Evolutionary conservation across 2,888 invertebrate genomes (phyloP), one percentile per base, ranked within the genome.

Genomic region (Drosophila austrosaltans): DNA sequence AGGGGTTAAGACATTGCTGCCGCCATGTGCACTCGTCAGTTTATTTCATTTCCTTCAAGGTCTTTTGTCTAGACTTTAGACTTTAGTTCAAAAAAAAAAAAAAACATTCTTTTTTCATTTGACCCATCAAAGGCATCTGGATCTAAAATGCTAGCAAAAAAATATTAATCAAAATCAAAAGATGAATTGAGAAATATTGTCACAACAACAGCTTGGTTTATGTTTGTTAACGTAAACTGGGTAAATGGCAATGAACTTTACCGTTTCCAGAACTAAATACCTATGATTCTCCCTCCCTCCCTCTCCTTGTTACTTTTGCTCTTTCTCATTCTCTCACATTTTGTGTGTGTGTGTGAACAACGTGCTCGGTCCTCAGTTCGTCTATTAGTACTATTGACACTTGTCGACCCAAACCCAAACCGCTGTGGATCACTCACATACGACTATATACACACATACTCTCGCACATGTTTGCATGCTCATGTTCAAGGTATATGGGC

Each of bases 371-470:
- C 71, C 75, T 69, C 75, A 68, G 73, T 61, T 75, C 81, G 76
- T 75, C 88, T 83, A 90, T 89, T 90, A 89, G 87, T 89, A 89
- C 89, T 90, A 90, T 90, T 90, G 89, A 90, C 90, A 90, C 89
- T 90, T 90, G 82, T 79, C 85, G 87, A 85, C 89, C 78, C 78
- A 75, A 72, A 57, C 75, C 53, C 54, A 40, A 58, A 58, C 59
- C 66, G 63, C 74, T 57, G 69, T 81, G 86, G 81, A 82, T 87
- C 88, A 81, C 67, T 78, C 88, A 69, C 72, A 75, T 57, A 59
- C 69, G 72, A 65, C 54, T 54, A 63, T 66, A 25, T 59, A 44
- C 42, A 56, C 60, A 61, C 60, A 36, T 42, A 61, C 53, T 44
- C 39, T 66, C 58, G 60, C 39, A 63, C 57, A 64, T 53, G 59